Evolutionary conservation across 2,797 vertebrate species (phyloP).

Genomic region (Lerista edwardsae): DNA sequence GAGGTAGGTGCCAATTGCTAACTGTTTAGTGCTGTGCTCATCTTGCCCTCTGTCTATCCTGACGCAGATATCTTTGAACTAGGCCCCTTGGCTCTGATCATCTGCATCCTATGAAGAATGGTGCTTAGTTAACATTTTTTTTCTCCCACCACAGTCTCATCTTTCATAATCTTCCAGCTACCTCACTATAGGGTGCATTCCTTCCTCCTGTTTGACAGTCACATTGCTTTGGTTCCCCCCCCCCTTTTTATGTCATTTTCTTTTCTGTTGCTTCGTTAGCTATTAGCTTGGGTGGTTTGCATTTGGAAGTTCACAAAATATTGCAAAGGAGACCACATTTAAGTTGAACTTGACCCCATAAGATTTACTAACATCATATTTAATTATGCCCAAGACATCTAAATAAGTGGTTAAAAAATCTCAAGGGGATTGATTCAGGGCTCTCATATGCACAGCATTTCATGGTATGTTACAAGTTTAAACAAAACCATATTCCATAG

Average conservation of each 20-base stretch:
- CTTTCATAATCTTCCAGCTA: neutral
- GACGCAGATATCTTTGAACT: neutral
- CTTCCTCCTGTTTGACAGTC: neutral
- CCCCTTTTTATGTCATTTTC: neutral
- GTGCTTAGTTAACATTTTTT: neutral
- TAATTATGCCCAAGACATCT: constrained; percentile 31
- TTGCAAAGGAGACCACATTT: constrained; percentile 15
- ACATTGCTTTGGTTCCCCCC: neutral
- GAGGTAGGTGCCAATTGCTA: no score
- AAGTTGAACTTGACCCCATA: constrained; percentile 9
- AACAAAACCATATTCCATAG: constrained; percentile 32
- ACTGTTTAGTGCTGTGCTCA: no score
- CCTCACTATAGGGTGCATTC: neutral
- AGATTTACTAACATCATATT: constrained; percentile 31
- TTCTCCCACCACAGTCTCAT: neutral
- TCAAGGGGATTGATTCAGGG: constrained; percentile 17
- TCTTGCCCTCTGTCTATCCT: no score
- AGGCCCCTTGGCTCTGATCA: neutral
- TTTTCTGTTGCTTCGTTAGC: neutral
- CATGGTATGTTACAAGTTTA: constrained; percentile 46
- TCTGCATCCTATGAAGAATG: neutral
- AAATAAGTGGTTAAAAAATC: constrained; percentile 37
- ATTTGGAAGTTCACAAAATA: constrained; percentile 6
- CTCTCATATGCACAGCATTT: constrained; percentile 43
- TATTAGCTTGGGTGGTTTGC: constrained; percentile 4